These are phyloP conservation scores for Pyrgilauda ruficollis DNA, from an alignment of 2,113 vertebrate genomes.

Conservation along the genomic window DNA sequence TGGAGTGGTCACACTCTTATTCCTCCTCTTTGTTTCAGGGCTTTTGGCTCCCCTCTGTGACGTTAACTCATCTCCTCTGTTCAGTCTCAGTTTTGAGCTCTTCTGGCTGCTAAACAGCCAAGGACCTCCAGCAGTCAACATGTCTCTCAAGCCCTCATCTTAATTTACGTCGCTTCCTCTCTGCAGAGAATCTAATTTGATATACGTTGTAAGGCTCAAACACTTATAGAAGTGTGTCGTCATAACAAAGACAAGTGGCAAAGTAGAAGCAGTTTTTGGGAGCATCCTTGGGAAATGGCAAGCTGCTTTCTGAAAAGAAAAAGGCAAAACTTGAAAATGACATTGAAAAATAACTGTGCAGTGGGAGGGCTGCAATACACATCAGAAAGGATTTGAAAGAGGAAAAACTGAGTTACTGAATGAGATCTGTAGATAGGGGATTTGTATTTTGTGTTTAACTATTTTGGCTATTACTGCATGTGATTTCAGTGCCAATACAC, in stretches of 20 bases:
- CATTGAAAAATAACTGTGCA: background rate
- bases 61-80: background rate
- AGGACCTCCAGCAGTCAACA: background rate
- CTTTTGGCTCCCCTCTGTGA: background rate
- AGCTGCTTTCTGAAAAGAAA: background rate
- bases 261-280: background rate
- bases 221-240: background rate
- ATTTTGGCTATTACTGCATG: background rate
- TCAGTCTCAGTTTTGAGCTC: background rate
- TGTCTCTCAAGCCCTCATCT: background rate
- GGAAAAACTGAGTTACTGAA: background rate
- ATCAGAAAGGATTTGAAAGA: background rate
- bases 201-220: background rate
- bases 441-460: background rate
- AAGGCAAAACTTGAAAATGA: background rate
- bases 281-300: background rate
- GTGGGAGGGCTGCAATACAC: background rate
- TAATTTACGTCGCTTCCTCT: background rate
- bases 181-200: background rate
- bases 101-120: background rate
- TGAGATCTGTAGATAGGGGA: background rate
- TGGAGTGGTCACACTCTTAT: background rate
- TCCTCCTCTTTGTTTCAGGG: background rate
- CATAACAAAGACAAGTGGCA: background rate
- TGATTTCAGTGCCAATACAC: constrained; percentile 11